These are phyloP conservation scores for Megaceryle alcyon DNA, from an alignment of 2,797 vertebrate species.

Conservation along the genomic window DNA sequence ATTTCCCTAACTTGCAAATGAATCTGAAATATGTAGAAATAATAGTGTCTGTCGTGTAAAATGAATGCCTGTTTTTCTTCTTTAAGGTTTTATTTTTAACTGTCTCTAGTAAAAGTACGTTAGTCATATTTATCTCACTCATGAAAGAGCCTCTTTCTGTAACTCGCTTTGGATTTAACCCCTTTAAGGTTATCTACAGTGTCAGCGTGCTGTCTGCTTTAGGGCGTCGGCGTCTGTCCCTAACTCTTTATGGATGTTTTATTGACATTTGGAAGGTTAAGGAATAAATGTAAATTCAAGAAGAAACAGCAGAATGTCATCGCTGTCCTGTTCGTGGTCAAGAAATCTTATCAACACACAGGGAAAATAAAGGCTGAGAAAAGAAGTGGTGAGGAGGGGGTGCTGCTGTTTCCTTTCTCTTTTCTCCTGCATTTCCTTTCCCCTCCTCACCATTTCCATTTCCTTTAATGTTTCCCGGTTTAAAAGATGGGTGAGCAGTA, in stretches of 20 bases:
- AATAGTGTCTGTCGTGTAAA: conserved; percentile 56
- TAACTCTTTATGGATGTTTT: neutral
- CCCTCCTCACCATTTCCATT: neutral
- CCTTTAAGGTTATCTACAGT: neutral
- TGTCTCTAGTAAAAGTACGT: conserved; percentile 61
- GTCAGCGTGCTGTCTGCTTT: neutral
- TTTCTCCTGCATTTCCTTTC: neutral
- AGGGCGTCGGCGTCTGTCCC: neutral
- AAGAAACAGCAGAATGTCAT: neutral
- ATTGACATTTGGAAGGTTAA: neutral
- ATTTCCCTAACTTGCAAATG: conserved; percentile 65
- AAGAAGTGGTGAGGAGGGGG: neutral
- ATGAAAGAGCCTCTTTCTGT: conserved; percentile 29
- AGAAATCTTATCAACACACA: neutral
- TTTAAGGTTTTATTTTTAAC: conserved; percentile 69
- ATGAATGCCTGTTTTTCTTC: conserved; percentile 41
- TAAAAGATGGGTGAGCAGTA: conserved; percentile 4
- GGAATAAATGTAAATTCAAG: neutral
- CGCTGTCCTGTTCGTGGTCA: neutral
- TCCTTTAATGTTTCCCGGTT: neutral
- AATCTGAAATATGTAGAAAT: conserved; percentile 65
- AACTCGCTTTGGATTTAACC: conserved; percentile 17
- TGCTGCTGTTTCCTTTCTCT: neutral
- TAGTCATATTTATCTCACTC: conserved; percentile 65
- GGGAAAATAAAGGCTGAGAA: neutral